Evolutionary conservation across 2,797 vertebrate species (phyloP).

Genomic region (Pachyuromys duprasi): DNA sequence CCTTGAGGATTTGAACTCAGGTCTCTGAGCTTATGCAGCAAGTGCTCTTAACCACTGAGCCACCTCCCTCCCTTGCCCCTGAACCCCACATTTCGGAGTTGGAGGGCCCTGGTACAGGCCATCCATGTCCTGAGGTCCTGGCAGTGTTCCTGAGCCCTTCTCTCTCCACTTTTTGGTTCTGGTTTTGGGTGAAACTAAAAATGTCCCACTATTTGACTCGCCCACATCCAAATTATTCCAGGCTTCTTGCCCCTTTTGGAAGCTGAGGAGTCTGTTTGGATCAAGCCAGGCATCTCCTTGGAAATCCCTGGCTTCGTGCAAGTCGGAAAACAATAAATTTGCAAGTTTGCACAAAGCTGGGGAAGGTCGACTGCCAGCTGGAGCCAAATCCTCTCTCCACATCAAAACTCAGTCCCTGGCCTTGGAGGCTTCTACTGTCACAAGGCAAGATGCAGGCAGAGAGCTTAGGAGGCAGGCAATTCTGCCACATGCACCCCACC

Average conservation of each 20-base stretch:
- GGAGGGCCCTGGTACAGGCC: background rate
- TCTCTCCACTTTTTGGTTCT: background rate
- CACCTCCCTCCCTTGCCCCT: background rate
- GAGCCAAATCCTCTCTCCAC: constrained; percentile 60
- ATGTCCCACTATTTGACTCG: constrained; percentile 7
- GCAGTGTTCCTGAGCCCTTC: background rate
- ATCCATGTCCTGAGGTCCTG: background rate
- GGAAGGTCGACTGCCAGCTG: background rate
- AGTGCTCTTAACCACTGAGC: no score
- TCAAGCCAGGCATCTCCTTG: constrained; percentile 73
- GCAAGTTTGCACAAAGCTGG: constrained; percentile 71
- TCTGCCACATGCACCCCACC: background rate
- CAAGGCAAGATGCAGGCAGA: constrained; percentile 55
- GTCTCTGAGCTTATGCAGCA: background rate
- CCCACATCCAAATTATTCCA: background rate
- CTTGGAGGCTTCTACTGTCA: constrained; percentile 61
- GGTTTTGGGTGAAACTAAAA: constrained; percentile 17
- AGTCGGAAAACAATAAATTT: constrained; percentile 76
- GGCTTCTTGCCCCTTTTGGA: constrained; percentile 3
- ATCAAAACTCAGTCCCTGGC: constrained; percentile 63
- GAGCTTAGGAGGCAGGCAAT: constrained; percentile 27
- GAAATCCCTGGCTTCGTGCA: constrained; percentile 57
- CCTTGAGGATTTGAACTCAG: background rate
- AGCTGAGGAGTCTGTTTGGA: background rate
- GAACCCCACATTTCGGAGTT: background rate